phyloP scores from a whole-genome alignment of 2,888 invertebrate genomes.

The Taenaris catops region DNA sequence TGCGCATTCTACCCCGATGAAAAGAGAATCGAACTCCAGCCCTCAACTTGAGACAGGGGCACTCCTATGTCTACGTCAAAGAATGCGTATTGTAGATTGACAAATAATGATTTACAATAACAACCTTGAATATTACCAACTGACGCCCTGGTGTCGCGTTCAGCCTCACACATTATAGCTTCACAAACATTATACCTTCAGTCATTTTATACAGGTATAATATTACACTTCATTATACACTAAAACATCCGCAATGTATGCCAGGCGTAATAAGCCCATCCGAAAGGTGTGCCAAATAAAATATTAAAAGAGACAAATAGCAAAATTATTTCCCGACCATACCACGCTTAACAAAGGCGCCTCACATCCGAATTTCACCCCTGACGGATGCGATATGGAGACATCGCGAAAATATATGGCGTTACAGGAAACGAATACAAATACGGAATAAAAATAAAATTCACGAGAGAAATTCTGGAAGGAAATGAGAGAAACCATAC shows the following conservation, averaged over 20 bases:
- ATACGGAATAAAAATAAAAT: conserved; percentile 71
- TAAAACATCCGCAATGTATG: neutral
- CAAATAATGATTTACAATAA: no score
- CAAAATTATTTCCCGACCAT: conserved; percentile 24
- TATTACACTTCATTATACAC: no score
- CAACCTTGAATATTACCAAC: no score
- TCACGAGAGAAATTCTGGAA: conserved; percentile 43
- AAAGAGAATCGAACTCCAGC: no score
- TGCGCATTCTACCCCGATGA: no score
- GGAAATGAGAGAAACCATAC: conserved; percentile 34
- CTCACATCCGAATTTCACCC: conserved; percentile 20
- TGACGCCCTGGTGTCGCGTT: no score
- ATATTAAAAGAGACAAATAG: conserved; percentile 24
- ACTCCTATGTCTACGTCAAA: no score
- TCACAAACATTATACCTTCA: no score
- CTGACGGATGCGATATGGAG: conserved; percentile 39
- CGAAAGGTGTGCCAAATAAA: conserved; percentile 14
- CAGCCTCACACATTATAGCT: no score
- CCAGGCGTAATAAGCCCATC: conserved; percentile 2
- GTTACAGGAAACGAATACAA: conserved; percentile 74
- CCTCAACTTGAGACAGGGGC: no score
- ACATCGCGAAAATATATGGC: conserved; percentile 63
- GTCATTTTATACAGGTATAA: no score
- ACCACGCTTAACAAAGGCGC: conserved; percentile 24
- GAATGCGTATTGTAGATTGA: no score